phyloP scores from a whole-genome alignment of 1,140 invertebrate species.

The Carcinoscorpius rotundicauda region DNA sequence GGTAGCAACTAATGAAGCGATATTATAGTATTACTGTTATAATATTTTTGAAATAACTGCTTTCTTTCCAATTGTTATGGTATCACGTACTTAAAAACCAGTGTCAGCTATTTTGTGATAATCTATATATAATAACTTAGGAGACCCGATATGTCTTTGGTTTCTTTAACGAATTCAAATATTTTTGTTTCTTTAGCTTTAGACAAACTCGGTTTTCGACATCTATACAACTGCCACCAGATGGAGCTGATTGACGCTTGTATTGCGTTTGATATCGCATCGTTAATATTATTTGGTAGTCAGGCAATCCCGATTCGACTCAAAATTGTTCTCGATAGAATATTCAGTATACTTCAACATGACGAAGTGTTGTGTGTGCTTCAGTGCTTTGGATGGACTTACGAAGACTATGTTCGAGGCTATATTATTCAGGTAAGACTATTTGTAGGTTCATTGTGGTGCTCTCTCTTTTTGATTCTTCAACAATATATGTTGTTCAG shows the following conservation, averaged over 20 bases:
- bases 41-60: too few species aligned
- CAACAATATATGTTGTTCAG: too few species aligned
- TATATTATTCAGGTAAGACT: slow-evolving; percentile 64
- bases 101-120: too few species aligned
- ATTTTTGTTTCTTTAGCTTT: slow-evolving; percentile 9
- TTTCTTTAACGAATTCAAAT: too few species aligned
- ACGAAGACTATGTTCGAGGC: slow-evolving; percentile 69
- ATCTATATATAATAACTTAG: too few species aligned
- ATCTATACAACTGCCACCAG: slow-evolving; percentile 17
- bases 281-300: slow-evolving; percentile 68
- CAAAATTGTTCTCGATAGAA: slow-evolving; percentile 67
- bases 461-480: too few species aligned
- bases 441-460: slow-evolving; percentile 25
- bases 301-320: slow-evolving; percentile 68
- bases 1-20: too few species aligned
- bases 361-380: slow-evolving; percentile 67
- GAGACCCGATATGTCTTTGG: too few species aligned
- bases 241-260: slow-evolving; percentile 15
- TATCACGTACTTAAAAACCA: too few species aligned
- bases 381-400: slow-evolving; percentile 71
- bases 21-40: too few species aligned
- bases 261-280: slow-evolving; percentile 65
- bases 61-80: too few species aligned
- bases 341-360: slow-evolving; percentile 61
- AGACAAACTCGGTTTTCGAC: slow-evolving; percentile 17